These are phyloP conservation scores for Sapajus apella DNA, from an alignment of 2,113 vertebrate genomes.

Conservation along the genomic window DNA sequence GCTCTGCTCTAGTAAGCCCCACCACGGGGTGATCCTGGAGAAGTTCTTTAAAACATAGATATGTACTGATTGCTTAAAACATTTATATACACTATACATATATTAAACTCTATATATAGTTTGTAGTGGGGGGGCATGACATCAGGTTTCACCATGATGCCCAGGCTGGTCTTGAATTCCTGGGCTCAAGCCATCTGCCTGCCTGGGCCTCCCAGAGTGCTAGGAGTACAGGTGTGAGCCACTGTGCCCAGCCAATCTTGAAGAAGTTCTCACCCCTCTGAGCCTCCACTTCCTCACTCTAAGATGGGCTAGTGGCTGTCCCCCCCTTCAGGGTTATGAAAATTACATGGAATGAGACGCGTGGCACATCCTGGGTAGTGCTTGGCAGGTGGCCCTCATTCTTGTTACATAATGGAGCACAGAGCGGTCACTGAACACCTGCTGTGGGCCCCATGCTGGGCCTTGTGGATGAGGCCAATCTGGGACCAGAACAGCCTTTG, in stretches of 20 bases:
- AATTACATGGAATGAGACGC: background rate
- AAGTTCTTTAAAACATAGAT: background rate
- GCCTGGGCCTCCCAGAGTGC: no score
- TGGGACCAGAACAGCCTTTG: background rate
- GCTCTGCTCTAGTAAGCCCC: background rate
- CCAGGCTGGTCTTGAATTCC: no score
- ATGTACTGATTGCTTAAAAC: no score
- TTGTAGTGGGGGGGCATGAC: no score
- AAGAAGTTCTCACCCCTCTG: background rate
- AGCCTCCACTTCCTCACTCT: background rate
- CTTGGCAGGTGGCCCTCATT: background rate
- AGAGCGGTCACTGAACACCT: background rate
- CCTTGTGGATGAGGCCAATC: background rate
- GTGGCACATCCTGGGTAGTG: no score
- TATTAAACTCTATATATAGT: no score
- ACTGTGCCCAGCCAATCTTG: no score
- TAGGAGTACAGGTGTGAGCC: no score
- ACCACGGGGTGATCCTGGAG: background rate
- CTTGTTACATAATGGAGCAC: rapidly evolving
- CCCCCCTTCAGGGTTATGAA: background rate
- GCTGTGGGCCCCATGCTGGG: background rate
- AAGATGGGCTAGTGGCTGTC: background rate
- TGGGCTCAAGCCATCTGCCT: no score
- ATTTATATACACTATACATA: no score
- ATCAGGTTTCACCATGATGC: no score